These are phyloP conservation scores for Zeus faber DNA, from an alignment of 2,113 vertebrate genomes.

Conservation along the genomic window DNA sequence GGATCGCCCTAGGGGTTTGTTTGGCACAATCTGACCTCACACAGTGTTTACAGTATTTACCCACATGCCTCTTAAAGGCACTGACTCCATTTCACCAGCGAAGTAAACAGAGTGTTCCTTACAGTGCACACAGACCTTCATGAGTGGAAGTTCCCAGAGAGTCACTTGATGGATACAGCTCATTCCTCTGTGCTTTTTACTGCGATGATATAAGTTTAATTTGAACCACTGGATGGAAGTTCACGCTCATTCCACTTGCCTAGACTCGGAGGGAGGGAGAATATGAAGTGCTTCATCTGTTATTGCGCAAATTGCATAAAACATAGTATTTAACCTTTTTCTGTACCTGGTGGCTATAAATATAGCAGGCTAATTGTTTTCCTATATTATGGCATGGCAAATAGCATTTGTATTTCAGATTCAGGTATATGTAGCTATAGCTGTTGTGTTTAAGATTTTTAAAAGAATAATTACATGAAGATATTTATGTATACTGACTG, in stretches of 20 bases:
- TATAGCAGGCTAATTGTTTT: constrained; percentile 97
- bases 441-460: constrained; percentile 98
- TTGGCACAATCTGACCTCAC: constrained; percentile 88
- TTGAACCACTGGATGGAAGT: constrained; percentile 99
- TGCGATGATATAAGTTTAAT: constrained; percentile 86
- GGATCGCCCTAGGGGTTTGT: constrained; percentile 90
- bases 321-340: constrained; percentile 96
- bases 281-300: constrained; percentile 95
- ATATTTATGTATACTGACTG: constrained; percentile 99
- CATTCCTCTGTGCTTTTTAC: constrained; percentile 92
- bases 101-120: constrained; percentile 61
- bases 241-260: constrained; percentile 88
- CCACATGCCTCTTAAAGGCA: constrained; percentile 99
- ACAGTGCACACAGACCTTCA: constrained; percentile 22
- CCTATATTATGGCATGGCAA: constrained; percentile 99
- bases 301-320: constrained; percentile 92
- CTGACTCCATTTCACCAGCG: constrained; percentile 84
- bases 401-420: constrained; percentile 98
- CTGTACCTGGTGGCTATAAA: constrained; percentile 99
- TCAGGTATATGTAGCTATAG: constrained; percentile 97
- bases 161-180: constrained; percentile 85
- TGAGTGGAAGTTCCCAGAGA: constrained; percentile 75
- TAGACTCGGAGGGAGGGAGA: constrained; percentile 88
- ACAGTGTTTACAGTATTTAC: constrained; percentile 98
- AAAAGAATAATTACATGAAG: constrained; percentile 88